phyloP scores from a whole-genome alignment of 1,140 invertebrate genomes.

The Drosophila nebulosa region DNA sequence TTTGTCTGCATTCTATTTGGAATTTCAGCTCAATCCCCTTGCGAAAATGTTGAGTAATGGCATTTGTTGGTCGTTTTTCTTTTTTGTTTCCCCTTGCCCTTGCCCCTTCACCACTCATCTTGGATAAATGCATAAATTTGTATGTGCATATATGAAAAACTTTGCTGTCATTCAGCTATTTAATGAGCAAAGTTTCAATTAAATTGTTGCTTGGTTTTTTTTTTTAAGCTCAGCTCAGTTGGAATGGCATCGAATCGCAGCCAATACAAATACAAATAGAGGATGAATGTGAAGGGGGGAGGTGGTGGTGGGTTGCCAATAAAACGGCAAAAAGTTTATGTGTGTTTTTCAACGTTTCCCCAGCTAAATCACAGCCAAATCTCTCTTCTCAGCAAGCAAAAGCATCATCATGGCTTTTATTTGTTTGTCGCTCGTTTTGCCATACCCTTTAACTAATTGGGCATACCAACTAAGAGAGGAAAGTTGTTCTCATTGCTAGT shows the following conservation, averaged over 20 bases:
- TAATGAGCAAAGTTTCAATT: slow-evolving; percentile 78
- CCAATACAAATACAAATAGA: slow-evolving; percentile 33
- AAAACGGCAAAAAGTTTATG: slow-evolving; percentile 73
- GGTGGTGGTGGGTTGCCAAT: slow-evolving; percentile 37
- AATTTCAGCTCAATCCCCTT: not conserved
- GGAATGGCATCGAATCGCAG: slow-evolving; percentile 62
- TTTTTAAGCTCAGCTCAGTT: slow-evolving; percentile 47
- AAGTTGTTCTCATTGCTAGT: too few species aligned
- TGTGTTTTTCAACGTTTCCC: slow-evolving; percentile 66
- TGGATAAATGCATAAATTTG: not conserved
- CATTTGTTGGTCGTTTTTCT: not conserved
- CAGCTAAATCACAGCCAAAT: slow-evolving; percentile 75
- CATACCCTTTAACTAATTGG: not conserved
- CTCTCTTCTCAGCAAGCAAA: slow-evolving; percentile 35
- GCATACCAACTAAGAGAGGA: not conserved
- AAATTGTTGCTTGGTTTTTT: slow-evolving; percentile 56
- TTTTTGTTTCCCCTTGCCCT: not conserved
- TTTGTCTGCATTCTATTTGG: slow-evolving; percentile 33
- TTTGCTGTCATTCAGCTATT: slow-evolving; percentile 50
- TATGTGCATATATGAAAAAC: slow-evolving; percentile 35
- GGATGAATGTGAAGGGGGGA: not conserved
- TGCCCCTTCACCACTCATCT: too few species aligned
- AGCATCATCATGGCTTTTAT: slow-evolving; percentile 59
- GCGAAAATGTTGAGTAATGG: slow-evolving; percentile 48
- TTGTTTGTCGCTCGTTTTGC: slow-evolving; percentile 53